These are phyloP conservation scores for Pocota personata DNA, from an alignment of 2,888 invertebrate genomes.

Conservation along the genomic window DNA sequence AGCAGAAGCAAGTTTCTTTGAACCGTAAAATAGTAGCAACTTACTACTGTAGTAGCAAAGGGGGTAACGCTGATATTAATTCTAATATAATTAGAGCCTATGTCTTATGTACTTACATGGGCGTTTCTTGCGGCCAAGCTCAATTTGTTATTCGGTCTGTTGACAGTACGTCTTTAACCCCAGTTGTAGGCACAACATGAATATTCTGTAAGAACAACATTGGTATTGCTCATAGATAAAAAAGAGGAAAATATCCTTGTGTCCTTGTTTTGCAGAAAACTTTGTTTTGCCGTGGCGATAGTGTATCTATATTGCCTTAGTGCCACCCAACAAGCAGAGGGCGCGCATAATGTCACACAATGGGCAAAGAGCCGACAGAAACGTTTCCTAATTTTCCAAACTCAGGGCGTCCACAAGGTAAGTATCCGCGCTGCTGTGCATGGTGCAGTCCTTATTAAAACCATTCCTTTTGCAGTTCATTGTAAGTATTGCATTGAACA, in stretches of 20 bases:
- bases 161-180: conserved; percentile 1
- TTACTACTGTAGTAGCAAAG: no score
- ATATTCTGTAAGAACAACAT: conserved; percentile 23
- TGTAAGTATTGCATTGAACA: background rate
- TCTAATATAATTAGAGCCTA: background rate
- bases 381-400: conserved; percentile 43
- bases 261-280: background rate
- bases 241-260: background rate
- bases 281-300: conserved; percentile 1
- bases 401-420: conserved; percentile 48
- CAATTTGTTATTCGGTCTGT: background rate
- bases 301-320: background rate
- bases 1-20: no score
- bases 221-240: background rate
- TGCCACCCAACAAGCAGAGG: background rate
- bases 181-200: conserved; percentile 19
- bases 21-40: no score
- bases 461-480: conserved; percentile 6
- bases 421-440: background rate
- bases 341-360: background rate
- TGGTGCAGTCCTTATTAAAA: background rate
- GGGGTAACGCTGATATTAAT: no score
- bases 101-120: background rate
- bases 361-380: conserved; percentile 55
- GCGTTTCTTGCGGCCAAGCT: background rate